phyloP scores from a whole-genome alignment of 2,888 invertebrate genomes.

The Cryptus armator region DNA sequence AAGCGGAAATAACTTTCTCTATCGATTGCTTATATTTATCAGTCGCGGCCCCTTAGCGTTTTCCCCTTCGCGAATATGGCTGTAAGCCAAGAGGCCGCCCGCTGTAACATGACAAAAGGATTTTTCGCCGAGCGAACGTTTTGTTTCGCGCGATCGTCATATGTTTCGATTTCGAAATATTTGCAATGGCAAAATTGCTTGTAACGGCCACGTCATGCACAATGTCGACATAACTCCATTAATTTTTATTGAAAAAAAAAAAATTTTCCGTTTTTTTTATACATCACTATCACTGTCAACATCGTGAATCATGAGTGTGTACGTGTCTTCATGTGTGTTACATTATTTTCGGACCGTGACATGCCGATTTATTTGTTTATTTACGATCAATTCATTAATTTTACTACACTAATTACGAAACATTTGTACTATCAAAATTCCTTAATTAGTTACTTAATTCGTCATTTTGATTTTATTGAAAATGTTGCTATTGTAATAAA shows the following conservation, averaged over 20 bases:
- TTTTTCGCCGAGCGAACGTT: conserved; percentile 2
- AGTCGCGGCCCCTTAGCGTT: conserved; percentile 38
- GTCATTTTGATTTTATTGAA: too few relatives aligned
- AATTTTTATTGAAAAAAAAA: not conserved
- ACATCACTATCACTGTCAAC: conserved; percentile 10
- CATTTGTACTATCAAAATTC: not conserved
- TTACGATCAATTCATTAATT: not conserved
- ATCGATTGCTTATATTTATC: conserved; percentile 5
- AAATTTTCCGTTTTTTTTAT: conserved; percentile 27
- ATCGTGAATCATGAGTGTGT: conserved; percentile 7
- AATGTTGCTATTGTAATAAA: not conserved
- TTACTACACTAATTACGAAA: not conserved
- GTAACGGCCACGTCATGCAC: conserved; percentile 63
- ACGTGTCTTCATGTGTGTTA: not conserved
- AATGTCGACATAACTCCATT: conserved; percentile 13
- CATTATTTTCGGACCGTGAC: conserved; percentile 1
- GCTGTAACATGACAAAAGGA: conserved; percentile 38
- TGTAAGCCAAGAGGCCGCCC: conserved; percentile 33
- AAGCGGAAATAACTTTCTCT: not conserved
- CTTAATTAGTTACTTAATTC: too few relatives aligned
- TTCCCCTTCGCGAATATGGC: conserved; percentile 38
- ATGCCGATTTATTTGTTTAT: not conserved
- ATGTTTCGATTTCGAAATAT: conserved; percentile 16
- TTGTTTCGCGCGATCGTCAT: conserved; percentile 23
- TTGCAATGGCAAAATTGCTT: not conserved